These are phyloP conservation scores for Delia radicum DNA, from an alignment of 1,140 invertebrate species.

Conservation along the genomic window DNA sequence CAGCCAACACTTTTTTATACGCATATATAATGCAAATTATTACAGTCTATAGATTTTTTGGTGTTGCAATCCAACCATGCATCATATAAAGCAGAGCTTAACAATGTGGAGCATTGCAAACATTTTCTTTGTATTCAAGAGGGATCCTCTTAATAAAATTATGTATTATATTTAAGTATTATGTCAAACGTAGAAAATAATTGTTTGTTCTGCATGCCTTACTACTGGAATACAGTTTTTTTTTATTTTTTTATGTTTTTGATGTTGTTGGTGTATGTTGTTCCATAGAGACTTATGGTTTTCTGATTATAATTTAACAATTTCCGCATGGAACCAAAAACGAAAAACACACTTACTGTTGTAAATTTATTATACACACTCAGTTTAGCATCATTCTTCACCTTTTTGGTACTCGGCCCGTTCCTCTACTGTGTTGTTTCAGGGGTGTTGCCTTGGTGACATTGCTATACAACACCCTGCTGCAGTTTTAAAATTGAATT, in stretches of 20 bases:
- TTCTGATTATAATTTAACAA: neutral
- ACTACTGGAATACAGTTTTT: neutral
- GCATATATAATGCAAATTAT: neutral
- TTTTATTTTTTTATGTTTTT: neutral
- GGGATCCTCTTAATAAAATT: neutral
- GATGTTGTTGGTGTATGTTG: neutral
- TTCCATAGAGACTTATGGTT: neutral
- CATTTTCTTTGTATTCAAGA: too few species aligned
- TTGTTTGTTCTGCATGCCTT: neutral
- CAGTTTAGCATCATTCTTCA: neutral
- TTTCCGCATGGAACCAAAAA: neutral
- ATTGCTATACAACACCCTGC: neutral
- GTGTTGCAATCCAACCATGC: neutral
- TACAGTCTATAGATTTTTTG: constrained; percentile 1
- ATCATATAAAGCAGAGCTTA: neutral
- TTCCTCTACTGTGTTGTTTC: neutral
- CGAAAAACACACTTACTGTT: neutral
- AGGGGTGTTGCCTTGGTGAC: neutral
- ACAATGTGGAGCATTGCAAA: neutral
- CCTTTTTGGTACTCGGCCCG: neutral
- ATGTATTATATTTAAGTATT: neutral
- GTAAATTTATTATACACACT: neutral
- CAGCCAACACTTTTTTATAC: neutral
- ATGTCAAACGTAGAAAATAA: neutral
- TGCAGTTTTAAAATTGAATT: too few species aligned